Percentiles rank a stretch among this genome's conserved stretches.
Evolutionary conservation across 2,797 vertebrate species (phyloP).

Genomic region (Lophotriccus pileatus): DNA sequence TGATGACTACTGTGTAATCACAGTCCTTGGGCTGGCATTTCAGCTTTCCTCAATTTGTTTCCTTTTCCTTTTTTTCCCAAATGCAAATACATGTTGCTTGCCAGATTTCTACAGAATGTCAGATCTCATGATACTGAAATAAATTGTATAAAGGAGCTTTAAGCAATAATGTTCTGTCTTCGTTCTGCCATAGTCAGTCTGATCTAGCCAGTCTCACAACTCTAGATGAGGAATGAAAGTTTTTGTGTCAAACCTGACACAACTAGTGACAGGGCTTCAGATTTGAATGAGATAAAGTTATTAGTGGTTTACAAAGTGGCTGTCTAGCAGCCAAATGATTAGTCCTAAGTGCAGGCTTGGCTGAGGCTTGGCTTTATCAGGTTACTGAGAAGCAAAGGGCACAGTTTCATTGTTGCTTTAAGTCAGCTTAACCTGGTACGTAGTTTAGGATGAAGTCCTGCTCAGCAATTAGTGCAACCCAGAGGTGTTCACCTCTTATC

Average conservation of each 20-base stretch:
- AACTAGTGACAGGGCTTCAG: background rate
- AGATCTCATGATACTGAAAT: background rate
- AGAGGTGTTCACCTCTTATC: background rate
- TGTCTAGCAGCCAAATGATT: background rate
- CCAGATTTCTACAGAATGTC: constrained; percentile 1
- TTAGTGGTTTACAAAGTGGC: background rate
- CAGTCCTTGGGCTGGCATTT: background rate
- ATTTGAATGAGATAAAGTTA: background rate
- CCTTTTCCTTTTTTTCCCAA: constrained; percentile 21
- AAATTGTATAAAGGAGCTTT: background rate
- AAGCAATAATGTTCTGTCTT: background rate
- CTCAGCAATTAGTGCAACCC: background rate
- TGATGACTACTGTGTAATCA: constrained; percentile 2
- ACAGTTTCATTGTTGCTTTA: background rate
- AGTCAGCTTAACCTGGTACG: background rate
- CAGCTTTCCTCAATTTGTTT: constrained; percentile 6
- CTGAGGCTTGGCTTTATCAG: background rate
- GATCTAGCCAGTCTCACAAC: background rate
- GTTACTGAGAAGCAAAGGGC: background rate
- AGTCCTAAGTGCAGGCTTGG: background rate
- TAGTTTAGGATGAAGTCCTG: background rate
- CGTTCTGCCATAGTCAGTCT: background rate
- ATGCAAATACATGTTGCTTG: background rate
- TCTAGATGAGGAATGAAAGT: background rate
- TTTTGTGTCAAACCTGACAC: background rate